phyloP scores from a whole-genome alignment of 2,888 invertebrate species.

The Bhutanitis thaidina region DNA sequence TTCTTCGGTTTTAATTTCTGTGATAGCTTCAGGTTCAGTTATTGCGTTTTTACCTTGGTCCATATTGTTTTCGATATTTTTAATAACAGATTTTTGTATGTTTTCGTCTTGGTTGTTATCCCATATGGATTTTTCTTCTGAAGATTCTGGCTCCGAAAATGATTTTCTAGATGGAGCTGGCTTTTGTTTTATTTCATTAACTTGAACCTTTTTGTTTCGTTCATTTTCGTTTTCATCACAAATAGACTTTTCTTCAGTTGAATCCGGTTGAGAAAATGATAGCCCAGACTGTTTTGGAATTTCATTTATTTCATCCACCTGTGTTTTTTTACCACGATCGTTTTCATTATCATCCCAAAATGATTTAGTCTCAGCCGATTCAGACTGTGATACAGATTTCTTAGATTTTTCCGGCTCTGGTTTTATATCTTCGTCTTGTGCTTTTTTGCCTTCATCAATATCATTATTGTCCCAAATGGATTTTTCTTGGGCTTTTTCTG shows the following conservation, averaged over 20 bases:
- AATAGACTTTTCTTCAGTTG: conserved; percentile 14
- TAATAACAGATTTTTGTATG: conserved; percentile 43
- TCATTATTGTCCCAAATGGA: conserved; percentile 49
- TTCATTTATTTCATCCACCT: conserved; percentile 39
- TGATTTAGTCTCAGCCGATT: conserved; percentile 42
- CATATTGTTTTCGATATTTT: conserved; percentile 48
- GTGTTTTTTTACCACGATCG: conserved; percentile 37
- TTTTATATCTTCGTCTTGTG: conserved; percentile 37
- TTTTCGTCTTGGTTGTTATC: conserved; percentile 64
- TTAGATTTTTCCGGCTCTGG: conserved; percentile 32
- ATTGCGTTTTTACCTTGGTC: conserved; percentile 49
- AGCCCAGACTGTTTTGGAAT: conserved; percentile 35
- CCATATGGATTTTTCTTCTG: conserved; percentile 60
- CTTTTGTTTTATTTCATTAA: conserved; percentile 5
- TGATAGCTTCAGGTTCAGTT: conserved; percentile 56
- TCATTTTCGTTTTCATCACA: conserved; percentile 23
- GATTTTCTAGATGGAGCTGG: conserved; percentile 8
- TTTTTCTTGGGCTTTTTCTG: conserved; percentile 46
- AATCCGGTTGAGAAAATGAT: conserved; percentile 31
- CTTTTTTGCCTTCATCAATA: conserved; percentile 39
- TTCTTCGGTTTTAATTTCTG: conserved; percentile 58
- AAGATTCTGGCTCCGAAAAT: conserved; percentile 40
- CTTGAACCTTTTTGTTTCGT: conserved; percentile 24
- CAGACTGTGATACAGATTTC: conserved; percentile 41
- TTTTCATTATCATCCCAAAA: conserved; percentile 55